These are phyloP conservation scores for Spheniscus mendiculus DNA, from an alignment of 2,113 vertebrate species.

Conservation along the genomic window DNA sequence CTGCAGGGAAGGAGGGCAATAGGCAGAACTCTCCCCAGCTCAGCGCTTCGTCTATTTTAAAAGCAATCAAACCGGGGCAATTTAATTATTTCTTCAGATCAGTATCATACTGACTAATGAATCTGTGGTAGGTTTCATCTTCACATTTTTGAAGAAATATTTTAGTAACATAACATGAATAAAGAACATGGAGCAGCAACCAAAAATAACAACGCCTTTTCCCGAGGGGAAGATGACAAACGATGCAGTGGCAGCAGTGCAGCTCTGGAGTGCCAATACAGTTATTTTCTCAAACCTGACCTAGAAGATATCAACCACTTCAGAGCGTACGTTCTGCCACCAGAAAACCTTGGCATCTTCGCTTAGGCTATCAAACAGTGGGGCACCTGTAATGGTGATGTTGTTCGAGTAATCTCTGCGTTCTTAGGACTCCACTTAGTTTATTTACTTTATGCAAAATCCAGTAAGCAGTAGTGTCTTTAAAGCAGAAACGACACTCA, in stretches of 20 bases:
- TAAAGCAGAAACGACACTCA: background rate
- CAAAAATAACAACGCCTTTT: background rate
- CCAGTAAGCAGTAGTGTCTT: background rate
- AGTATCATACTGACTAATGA: background rate
- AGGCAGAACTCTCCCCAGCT: background rate
- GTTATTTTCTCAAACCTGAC: background rate
- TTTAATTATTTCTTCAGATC: background rate
- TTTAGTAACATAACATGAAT: background rate
- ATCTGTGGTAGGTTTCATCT: background rate
- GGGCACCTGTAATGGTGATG: background rate
- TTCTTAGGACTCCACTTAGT: background rate
- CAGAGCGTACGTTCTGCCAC: background rate
- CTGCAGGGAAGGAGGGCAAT: background rate
- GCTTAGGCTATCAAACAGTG: background rate
- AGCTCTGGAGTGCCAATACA: background rate
- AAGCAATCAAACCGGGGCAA: background rate
- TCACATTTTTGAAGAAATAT: background rate
- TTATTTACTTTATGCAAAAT: background rate
- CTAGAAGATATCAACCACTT: background rate
- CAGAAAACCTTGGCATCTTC: background rate
- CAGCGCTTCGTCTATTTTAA: background rate
- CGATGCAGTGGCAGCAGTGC: background rate
- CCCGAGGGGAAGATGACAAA: background rate
- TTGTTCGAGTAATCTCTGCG: background rate
- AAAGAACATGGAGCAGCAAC: background rate